Percentiles rank a stretch among this genome's conserved stretches.
Evolutionary conservation across 2,888 invertebrate species (phyloP).

Genomic region (Junonia oenone): DNA sequence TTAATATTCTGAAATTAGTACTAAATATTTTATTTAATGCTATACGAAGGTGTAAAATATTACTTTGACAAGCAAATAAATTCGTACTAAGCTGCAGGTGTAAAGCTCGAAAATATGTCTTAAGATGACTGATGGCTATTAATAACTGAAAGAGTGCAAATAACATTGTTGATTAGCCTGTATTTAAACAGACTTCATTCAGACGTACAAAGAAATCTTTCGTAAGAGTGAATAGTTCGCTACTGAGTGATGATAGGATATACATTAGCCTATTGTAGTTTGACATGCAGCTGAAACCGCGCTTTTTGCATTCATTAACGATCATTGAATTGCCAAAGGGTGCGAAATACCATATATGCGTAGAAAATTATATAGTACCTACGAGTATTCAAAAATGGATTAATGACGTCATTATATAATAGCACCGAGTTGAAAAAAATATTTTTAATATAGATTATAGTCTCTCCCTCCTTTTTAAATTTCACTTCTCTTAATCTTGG

Average conservation of each 20-base stretch:
- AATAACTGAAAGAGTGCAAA: slow-evolving; percentile 7
- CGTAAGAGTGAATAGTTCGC: slow-evolving; percentile 14
- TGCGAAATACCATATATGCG: too few relatives aligned
- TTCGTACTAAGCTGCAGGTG: not conserved
- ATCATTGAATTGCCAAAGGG: too few relatives aligned
- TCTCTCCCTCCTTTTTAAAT: too few relatives aligned
- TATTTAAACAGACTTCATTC: slow-evolving; percentile 46
- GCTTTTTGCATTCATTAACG: not conserved
- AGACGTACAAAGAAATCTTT: slow-evolving; percentile 41
- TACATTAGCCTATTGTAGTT: not conserved
- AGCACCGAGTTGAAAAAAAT: too few relatives aligned
- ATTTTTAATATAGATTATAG: too few relatives aligned
- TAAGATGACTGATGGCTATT: slow-evolving; percentile 15
- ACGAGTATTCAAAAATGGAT: too few relatives aligned
- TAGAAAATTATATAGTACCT: too few relatives aligned
- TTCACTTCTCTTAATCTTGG: too few relatives aligned
- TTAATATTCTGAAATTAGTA: too few relatives aligned
- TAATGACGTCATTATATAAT: too few relatives aligned
- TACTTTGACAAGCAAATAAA: not conserved
- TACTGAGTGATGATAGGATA: slow-evolving; percentile 11
- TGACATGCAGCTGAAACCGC: not conserved
- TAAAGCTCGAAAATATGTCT: not conserved
- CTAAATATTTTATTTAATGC: too few relatives aligned
- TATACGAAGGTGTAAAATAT: not conserved
- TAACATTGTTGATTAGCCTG: slow-evolving; percentile 26